These are phyloP conservation scores for Scomber japonicus DNA, from an alignment of 2,113 vertebrate species.

Conservation along the genomic window DNA sequence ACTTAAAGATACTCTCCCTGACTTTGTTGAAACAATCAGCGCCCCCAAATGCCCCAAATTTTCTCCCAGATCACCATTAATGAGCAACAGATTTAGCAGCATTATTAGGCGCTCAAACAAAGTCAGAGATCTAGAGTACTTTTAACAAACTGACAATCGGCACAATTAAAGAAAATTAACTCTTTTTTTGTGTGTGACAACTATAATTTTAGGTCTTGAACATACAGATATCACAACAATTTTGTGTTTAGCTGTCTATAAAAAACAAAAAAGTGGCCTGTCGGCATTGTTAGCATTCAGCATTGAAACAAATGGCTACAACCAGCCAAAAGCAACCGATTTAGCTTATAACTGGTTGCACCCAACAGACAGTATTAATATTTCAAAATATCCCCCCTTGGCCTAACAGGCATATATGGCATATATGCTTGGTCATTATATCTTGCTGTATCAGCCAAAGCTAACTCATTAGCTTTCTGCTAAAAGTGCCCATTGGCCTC, in stretches of 20 bases:
- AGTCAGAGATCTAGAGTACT: conserved; percentile 1
- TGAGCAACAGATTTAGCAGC: background rate
- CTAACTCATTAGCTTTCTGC: conserved; percentile 14
- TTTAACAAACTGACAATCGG: conserved; percentile 11
- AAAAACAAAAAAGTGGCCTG: background rate
- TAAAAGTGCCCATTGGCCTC: too few relatives aligned
- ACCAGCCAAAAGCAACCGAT: background rate
- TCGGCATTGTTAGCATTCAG: background rate
- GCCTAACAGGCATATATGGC: background rate
- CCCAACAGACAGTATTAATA: background rate
- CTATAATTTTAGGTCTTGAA: background rate
- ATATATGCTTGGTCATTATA: background rate
- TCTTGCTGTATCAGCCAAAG: background rate
- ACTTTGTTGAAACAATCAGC: conserved; percentile 30
- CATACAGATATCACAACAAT: background rate
- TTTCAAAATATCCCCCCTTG: background rate
- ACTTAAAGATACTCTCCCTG: background rate
- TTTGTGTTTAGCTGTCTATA: background rate
- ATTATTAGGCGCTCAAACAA: background rate
- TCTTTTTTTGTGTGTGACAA: background rate
- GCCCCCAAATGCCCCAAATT: background rate
- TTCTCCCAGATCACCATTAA: background rate
- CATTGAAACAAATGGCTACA: background rate
- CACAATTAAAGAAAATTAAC: background rate
- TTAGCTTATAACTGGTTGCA: background rate